Percentiles rank a stretch among this genome's conserved stretches.
These are phyloP conservation scores for Phoenicopterus ruber DNA, from an alignment of 2,113 vertebrate genomes.

Conservation along the genomic window DNA sequence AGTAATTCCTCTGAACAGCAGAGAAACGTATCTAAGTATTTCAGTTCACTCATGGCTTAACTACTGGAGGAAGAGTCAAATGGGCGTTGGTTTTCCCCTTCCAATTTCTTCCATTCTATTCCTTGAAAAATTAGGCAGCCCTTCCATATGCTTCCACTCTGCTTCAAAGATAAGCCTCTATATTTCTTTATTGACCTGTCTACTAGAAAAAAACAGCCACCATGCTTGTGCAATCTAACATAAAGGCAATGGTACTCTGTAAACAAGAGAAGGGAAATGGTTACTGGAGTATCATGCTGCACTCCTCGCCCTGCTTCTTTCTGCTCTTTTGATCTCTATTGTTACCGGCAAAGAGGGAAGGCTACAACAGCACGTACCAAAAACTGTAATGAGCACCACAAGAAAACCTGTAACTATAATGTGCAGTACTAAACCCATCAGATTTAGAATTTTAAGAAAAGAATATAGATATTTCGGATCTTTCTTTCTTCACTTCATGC, in stretches of 20 bases:
- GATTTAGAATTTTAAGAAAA: not conserved
- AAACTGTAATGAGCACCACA: not conserved
- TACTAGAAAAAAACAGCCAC: not conserved
- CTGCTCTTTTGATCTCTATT: slow-evolving; percentile 2
- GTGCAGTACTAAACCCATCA: not conserved
- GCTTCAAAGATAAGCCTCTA: slow-evolving; percentile 37
- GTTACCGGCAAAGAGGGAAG: slow-evolving; percentile 13
- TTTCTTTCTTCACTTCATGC: not conserved
- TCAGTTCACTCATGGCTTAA: not conserved
- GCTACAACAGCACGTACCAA: not conserved
- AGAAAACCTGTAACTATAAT: not conserved
- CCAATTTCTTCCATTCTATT: not conserved
- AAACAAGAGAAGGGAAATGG: slow-evolving; percentile 8
- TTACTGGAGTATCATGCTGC: not conserved
- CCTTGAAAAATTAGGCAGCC: slow-evolving; percentile 48
- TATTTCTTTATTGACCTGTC: slow-evolving; percentile 12
- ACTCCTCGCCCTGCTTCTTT: not conserved
- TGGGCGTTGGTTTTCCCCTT: not conserved
- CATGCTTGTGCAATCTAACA: slow-evolving; percentile 56
- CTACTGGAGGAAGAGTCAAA: slow-evolving; percentile 45
- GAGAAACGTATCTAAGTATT: slow-evolving; percentile 12
- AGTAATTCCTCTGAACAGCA: not conserved
- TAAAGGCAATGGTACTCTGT: slow-evolving; percentile 14
- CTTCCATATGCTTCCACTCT: slow-evolving; percentile 27
- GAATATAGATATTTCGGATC: not conserved